Conservation (phyloP, 1,140 invertebrate genomes). For the Amphibalanus amphitrite region DNA sequence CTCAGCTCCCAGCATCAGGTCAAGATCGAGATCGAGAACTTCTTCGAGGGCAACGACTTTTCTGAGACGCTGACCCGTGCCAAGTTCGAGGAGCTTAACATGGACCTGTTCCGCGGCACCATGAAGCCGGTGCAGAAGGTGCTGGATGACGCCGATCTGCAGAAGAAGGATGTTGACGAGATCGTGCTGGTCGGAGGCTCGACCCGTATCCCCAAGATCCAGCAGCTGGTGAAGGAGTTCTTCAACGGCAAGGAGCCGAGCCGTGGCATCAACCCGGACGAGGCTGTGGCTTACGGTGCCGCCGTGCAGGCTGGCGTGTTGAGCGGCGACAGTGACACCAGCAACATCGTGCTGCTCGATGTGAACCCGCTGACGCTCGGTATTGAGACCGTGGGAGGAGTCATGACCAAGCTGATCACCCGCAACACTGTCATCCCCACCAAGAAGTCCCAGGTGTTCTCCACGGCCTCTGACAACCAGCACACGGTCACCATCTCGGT, state of each 20-base stretch:
- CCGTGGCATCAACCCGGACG: too few species aligned
- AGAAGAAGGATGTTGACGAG: conserved; percentile 96
- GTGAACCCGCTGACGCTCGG: too few species aligned
- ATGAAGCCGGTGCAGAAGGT: conserved; percentile 98
- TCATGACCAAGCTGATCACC: conserved; percentile 97
- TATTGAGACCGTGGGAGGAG: too few species aligned
- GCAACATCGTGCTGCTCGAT: conserved; percentile 93
- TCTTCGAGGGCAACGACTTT: conserved; percentile 98
- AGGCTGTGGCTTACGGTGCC: conserved; percentile 97
- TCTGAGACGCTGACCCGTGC: too few species aligned
- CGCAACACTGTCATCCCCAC: conserved; percentile 90
- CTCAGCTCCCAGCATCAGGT: conserved; percentile 89
- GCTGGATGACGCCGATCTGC: conserved; percentile 95
- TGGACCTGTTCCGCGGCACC: too few species aligned
- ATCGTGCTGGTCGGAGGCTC: conserved; percentile 98
- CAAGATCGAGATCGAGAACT: too few species aligned
- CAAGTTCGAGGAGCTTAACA: too few species aligned
- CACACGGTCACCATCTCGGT: conserved; percentile 98
- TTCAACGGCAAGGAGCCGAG: too few species aligned
- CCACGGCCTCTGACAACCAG: conserved; percentile 96
- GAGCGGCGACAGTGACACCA: conserved; percentile 78
- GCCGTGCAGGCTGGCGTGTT: conserved; percentile 67
- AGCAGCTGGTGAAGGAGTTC: too few species aligned
- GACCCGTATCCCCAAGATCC: conserved; percentile 97
- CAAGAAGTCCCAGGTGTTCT: conserved; percentile 98